Evolutionary conservation across 64 coral and sea anemone species (phyloP), one percentile per base, ranked within the genome.

Genomic region (Astreopora myriophthalma): DNA sequence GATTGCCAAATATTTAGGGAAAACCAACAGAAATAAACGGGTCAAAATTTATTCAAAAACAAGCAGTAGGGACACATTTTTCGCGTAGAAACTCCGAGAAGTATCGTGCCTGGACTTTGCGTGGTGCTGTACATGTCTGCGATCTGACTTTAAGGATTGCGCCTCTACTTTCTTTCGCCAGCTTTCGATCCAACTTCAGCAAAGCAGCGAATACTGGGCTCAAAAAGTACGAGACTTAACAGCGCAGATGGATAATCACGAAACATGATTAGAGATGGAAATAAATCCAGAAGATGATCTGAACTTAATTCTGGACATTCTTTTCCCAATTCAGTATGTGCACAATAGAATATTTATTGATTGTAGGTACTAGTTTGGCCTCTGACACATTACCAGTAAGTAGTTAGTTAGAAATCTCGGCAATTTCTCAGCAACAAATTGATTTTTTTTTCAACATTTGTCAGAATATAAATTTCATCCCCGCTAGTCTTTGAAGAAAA

Each of bases 181-280:
- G 97, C 94, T 99, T 26, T 99, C 94, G n/a, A 93, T 95, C 48
- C 97, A 99, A 58, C 94, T 99, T 38, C 97, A 99, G 48, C 97
- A 96, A 39, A 95, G 97, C 84, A 99, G 97, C 87, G 97, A 99
- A 79, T 96, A 95, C 48, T 99, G 97, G 97, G 90, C 94, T 22
- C 94, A 96, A 48, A 99, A 99, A 81, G 97, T 99, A 23, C 79
- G 94, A 31, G 97, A 99, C 73, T 84, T 99, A 62, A 88, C 90
- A 12, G 69, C 94, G 20, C 97, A 99, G 84, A 26, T 99, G 42
- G 94, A 99, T 75, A 69, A 81, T 24, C 77, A 73, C 48, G 30
- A 83, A 37, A 65, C 34, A 57, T 83, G 17, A 83, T 57, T 28
- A 37, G 24, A 1, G 20, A 28, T 1, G 22, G 46, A 6, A 48